Percentiles rank a stretch among this genome's conserved stretches.
Conservation (phyloP, 2,888 invertebrate genomes). For the Sphaerophoria taeniata region DNA sequence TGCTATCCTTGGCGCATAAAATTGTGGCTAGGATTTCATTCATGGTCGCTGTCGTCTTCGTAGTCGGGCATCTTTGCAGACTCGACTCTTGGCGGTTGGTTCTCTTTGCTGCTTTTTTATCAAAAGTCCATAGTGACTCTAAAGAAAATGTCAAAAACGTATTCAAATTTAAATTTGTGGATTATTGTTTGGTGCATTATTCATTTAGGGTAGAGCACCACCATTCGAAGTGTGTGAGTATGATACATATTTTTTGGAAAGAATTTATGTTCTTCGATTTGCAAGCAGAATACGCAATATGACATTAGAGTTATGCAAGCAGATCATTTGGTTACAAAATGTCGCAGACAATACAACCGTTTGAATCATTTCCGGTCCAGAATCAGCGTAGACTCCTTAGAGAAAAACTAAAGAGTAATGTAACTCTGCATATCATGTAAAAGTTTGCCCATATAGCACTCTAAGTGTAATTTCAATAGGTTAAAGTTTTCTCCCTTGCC, state of each 20-base stretch:
- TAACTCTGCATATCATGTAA: too few relatives aligned
- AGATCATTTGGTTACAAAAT: not conserved
- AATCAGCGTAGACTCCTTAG: too few relatives aligned
- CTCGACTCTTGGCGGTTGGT: not conserved
- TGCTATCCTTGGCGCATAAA: conserved; percentile 7
- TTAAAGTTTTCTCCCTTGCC: too few relatives aligned
- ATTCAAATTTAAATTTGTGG: conserved; percentile 62
- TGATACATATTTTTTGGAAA: not conserved
- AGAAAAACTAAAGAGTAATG: too few relatives aligned
- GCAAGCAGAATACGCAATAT: conserved; percentile 19
- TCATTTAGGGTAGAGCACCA: conserved; percentile 11
- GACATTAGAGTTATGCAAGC: conserved; percentile 7
- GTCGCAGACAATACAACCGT: too few relatives aligned
- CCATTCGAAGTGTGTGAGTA: not conserved
- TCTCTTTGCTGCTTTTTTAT: not conserved
- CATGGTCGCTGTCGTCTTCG: not conserved
- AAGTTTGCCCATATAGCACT: too few relatives aligned
- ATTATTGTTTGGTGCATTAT: conserved; percentile 44
- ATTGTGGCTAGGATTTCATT: conserved; percentile 24
- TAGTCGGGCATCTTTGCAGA: not conserved
- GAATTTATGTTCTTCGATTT: not conserved
- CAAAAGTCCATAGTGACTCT: conserved; percentile 5
- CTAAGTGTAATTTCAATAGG: too few relatives aligned
- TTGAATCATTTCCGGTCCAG: too few relatives aligned
- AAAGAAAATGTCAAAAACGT: conserved; percentile 49